These are phyloP conservation scores for Zapornia atra DNA, from an alignment of 2,113 vertebrate genomes.

Conservation along the genomic window DNA sequence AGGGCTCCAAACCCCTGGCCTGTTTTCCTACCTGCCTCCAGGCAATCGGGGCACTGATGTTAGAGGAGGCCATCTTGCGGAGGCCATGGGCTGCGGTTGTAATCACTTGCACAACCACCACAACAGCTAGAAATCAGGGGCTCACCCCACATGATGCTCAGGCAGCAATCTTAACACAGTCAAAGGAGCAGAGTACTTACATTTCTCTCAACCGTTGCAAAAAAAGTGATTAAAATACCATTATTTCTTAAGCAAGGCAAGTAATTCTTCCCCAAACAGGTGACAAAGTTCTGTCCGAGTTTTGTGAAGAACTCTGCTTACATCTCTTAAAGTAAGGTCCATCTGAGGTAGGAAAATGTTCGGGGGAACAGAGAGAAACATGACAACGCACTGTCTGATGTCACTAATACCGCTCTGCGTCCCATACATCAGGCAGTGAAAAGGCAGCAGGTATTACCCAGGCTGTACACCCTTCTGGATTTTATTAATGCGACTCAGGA, in stretches of 20 bases:
- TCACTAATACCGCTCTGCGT: accelerated
- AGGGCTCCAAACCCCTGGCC: neutral
- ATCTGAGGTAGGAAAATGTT: neutral
- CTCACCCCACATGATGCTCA: accelerated
- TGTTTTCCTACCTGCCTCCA: neutral
- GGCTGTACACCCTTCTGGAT: accelerated
- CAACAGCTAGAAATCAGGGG: neutral
- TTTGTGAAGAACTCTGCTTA: neutral
- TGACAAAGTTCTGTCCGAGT: neutral
- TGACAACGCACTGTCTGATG: neutral
- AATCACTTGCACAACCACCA: neutral
- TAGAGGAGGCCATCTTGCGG: neutral
- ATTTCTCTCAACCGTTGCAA: neutral
- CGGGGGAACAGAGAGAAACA: neutral
- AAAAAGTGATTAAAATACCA: neutral
- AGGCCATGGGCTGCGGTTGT: neutral
- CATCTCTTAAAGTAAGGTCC: no score
- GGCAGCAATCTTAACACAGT: neutral
- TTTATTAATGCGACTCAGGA: neutral
- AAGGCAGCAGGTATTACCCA: neutral
- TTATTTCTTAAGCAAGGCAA: neutral
- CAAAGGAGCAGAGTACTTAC: neutral
- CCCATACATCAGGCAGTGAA: neutral
- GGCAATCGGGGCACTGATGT: neutral
- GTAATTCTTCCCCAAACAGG: neutral